Evolutionary conservation across 2,797 vertebrate species (phyloP), one percentile per base, ranked within the genome.

Genomic region (Trachurus trachurus): DNA sequence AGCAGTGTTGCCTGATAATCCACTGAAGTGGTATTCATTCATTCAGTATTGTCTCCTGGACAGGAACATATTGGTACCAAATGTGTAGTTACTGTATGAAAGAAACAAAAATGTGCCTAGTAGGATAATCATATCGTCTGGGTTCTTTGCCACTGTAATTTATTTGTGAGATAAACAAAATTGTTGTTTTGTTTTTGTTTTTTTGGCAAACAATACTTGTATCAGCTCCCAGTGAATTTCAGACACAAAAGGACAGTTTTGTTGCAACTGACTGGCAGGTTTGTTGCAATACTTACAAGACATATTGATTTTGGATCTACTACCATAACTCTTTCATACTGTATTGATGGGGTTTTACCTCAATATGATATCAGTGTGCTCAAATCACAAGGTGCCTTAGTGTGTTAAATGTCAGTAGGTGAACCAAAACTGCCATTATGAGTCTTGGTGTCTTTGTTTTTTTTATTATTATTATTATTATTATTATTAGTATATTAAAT

Each of bases 371-470:
- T 88, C 76, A 78, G 70, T 89, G 77, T 83, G 61, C 81, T 87
- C 73, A 73, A 84, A 85, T 92, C 92, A 93, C 90, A 88, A 89
- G 89, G 92, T 94, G 94, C 94, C 94, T 94, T 94, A 93, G 82
- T 87, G 80, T 91, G 71, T 88, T 84, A 44, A 82, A 76, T 9
- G 66, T 90, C 60, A 75, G 76, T 86, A 82, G 29, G 40, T 81
- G 70, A 84, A 83, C 67, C 80, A 79, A 88, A 90, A 81, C 71
- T 74, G 67, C 68, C 84, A 89, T 85, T 71, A 79, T 12, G 6
- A 66, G 61, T 80, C 53, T 60, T 82, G 17, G 29, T 80, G 67
- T 66, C 54, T 68, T 69, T 66, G 16, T 40, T 61, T 40, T 61
- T 50, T 21, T 52, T 44, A 52, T 62, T 42, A 34, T 50, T 47